Base-by-base conservation (phyloP, 2,113 vertebrate genomes). In the Cheilinus undulatus region DNA sequence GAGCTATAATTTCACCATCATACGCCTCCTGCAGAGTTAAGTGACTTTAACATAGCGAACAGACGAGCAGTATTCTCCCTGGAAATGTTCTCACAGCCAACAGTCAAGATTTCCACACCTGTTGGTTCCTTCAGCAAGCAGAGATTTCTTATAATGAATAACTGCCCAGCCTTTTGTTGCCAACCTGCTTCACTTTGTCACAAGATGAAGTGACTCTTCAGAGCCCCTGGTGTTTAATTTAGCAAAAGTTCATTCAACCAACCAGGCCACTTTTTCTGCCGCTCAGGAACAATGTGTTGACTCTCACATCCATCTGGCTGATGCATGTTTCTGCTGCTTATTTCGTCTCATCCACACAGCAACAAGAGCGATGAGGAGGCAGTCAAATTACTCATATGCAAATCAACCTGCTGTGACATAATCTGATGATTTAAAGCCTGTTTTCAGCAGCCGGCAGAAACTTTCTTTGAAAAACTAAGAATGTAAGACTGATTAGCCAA, bases 131-230 rank as follows among this genome's bases (percentile, higher is more conserved):
- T 46, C 74, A 34, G 65, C 51, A 71, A 34, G 61, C 51, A 3
- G 17, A 63, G 61, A 78, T 67, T 64, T 66, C 13, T 71, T 69
- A 32, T 45, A 54, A 62, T 67, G 73, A 79, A 78, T 76, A 72
- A 84, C 42, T 23, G 26, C 50, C 60, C 49, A 56, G 36, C 69
- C 59, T 27, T 73, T 62, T 58, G 59, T 36, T 45, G 52, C 60
- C 60, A 65, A 56, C 49, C 36, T 42, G 60, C 57, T 27, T 73
- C 32, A 56, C 42, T 81, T 50, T 73, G 51, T 68, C 64, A 69
- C 61, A 70, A 68, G 82, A 84, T 70, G 14, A 73, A 88, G 61
- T 51, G 72, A 69, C 67, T 85, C 68, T 50, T 49, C 50, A 63
- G 50, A 56, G 56, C 70, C 60, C n/a, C 60, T 4, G 48, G 46